Base-by-base conservation (phyloP, 2,797 vertebrate genomes). In the Luscinia megarhynchos region DNA sequence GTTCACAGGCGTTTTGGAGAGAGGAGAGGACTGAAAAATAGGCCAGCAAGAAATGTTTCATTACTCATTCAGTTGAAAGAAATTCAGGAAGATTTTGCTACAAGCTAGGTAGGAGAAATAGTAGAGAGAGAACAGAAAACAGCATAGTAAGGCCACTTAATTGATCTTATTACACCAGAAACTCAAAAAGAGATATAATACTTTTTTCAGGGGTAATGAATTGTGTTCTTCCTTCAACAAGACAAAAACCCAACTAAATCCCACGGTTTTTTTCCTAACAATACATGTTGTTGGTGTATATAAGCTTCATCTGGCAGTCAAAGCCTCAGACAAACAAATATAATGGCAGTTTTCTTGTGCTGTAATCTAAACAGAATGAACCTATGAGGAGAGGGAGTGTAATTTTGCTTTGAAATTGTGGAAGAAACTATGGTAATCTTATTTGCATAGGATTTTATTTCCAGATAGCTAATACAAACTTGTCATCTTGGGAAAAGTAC, bases 221-320 rank as follows among this genome's bases (percentile, higher is more conserved):
- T 32, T 54, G 11, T 21, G 1, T 38, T 58, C 21, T 68, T 73
- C 34, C 27, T 75, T 85, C 24, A 53, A 67, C 15, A 13, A 5
- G 6, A 34, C 55, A 58, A 58, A 86, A 45, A 50, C 14, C 2
- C 3, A 29, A 21, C 2, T 36, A 73, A 57, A 7, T 4, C 5
- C 8, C 8, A 29, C 0, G 2, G 10, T 1, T 7, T 20, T 32
- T 40, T 45, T 40, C 10, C 15, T 14, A 57, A 14, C 17, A 40
- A 8, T 21, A 45, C 2, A 3, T 17, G 8, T 15, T 61, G 3
- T 48, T 74, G 17, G 15, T 46, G 15, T 15, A 10, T 21, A 18
- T n/a, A 72, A 83, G 14, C 11, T 58, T 10, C 22, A 78, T 61
- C 18, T 63, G 21, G 7, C 34, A 63, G 40, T 59, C 63, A 53